phyloP scores from a whole-genome alignment of 2,797 vertebrate genomes.

The Notolepis coatsorum region DNA sequence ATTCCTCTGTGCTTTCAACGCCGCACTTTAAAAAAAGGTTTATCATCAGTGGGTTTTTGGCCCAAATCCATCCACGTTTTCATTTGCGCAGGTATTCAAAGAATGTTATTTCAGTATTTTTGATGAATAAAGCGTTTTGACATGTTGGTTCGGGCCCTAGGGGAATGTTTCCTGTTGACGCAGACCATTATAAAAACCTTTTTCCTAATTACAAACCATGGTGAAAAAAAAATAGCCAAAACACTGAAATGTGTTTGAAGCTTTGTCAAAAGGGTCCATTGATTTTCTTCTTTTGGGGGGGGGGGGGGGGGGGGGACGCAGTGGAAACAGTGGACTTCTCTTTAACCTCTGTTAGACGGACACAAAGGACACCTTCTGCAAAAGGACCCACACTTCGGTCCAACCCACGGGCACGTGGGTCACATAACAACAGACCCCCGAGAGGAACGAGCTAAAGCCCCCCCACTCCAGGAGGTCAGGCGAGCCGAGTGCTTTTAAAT shows the following conservation, averaged over 20 bases:
- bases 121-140: slow-evolving; percentile 58
- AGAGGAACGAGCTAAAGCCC: slow-evolving; percentile 6
- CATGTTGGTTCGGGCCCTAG: slow-evolving; percentile 28
- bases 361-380: slow-evolving; percentile 25
- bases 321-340: slow-evolving; percentile 26
- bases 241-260: slow-evolving; percentile 35
- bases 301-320: slow-evolving; percentile 19
- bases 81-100: slow-evolving; percentile 71
- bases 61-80: slow-evolving; percentile 62
- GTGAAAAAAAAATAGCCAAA: slow-evolving; percentile 36
- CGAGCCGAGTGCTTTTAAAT: background rate
- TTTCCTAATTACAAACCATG: slow-evolving; percentile 67
- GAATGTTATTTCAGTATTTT: slow-evolving; percentile 78
- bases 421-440: slow-evolving; percentile 14
- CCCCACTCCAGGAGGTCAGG: background rate
- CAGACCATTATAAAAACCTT: slow-evolving; percentile 7
- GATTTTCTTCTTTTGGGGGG: slow-evolving; percentile 38
- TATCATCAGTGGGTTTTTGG: slow-evolving; percentile 44
- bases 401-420: slow-evolving; percentile 12
- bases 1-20: slow-evolving; percentile 12
- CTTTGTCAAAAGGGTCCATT: slow-evolving; percentile 62
- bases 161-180: slow-evolving; percentile 46
- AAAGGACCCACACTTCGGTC: background rate
- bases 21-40: background rate
- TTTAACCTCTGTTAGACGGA: background rate